Base-by-base conservation (phyloP, 2,888 invertebrate species). In the Polyommatus icarus region DNA sequence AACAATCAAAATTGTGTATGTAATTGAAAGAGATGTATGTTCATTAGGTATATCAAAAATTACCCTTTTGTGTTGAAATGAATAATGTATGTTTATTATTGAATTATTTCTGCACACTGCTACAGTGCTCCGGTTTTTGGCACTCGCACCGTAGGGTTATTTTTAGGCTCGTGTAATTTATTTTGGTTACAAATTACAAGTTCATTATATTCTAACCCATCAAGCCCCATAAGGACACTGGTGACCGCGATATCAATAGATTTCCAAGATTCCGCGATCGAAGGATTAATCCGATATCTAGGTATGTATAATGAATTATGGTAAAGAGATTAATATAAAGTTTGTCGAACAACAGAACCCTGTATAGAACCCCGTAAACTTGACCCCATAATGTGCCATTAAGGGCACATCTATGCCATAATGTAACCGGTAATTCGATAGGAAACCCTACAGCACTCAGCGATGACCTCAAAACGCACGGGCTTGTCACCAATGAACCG, bases 401-500 rank as follows among this genome's bases (percentile, higher is more conserved):
- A 75, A 73, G 24, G 75, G 15, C 6, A 75, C 72, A 10, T 32
- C 18, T 72, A 40, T 59, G 40, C 67, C n/a, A 61, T 78, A 72
- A 78, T 59, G 59, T 78, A 78, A 78, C 76, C 36, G 76, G 79
- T 78, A 79, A 80, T 78, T 78, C 71, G 79, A 80, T 80, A 79
- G 71, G 77, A 79, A 79, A 72, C 79, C 78, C 76, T 76, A 78
- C 78, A 40, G 72, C 57, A 71, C 77, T 72, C 57, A 18, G 72
- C 24, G 24, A 36, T 82, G 84, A 82, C 84, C 84, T 83, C 81
- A 80, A 83, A 82, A 82, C 24, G n/a, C 40, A 54, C 1, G 61
- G 61, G 61, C 29, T 67, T 29, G 67, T 67, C 67, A 67, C 61
- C 61, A 67, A 18, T 54, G 15, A 18, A 29, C 15, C 36, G 36